A percentile compares a stretch with the other conserved stretches of the same genome.
These are phyloP conservation scores for Eurystomus glaucurus DNA, from an alignment of 2,797 vertebrate species.

Conservation along the genomic window DNA sequence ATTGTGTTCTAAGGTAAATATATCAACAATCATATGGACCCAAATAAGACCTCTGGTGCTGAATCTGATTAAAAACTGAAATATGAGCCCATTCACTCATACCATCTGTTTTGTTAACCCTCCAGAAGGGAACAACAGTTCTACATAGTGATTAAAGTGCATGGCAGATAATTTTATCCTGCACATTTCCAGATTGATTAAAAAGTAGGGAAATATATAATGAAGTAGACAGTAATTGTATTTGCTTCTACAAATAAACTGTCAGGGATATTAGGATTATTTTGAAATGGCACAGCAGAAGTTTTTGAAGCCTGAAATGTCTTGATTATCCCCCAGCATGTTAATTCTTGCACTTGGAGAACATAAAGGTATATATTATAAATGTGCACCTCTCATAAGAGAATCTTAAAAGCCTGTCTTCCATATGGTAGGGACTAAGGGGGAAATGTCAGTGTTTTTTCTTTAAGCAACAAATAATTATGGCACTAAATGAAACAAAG, in stretches of 20 bases:
- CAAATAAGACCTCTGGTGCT: background rate
- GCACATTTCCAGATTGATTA: conserved; percentile 1
- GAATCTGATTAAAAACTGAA: conserved; percentile 57
- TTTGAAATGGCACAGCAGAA: background rate
- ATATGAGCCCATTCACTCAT: conserved; percentile 40
- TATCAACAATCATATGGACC: background rate
- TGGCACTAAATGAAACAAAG: conserved; percentile 63
- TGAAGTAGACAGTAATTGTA: background rate
- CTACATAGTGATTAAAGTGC: conserved; percentile 34
- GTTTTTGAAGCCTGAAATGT: conserved; percentile 16
- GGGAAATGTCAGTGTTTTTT: conserved; percentile 55
- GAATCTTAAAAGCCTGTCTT: conserved; percentile 50
- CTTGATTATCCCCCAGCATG: conserved; percentile 10
- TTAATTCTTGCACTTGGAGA: conserved; percentile 15
- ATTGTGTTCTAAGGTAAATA: conserved; percentile 24
- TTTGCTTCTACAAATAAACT: conserved; percentile 10
- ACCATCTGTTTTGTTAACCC: conserved; percentile 58
- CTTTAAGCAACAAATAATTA: conserved; percentile 67
- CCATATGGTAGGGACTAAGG: conserved; percentile 52
- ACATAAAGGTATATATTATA: conserved; percentile 17
- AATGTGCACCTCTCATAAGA: background rate
- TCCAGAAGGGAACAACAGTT: conserved; percentile 50
- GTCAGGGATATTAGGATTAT: background rate
- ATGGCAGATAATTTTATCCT: conserved; percentile 27
- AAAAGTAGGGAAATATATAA: conserved; percentile 29